Evolutionary conservation across 2,797 vertebrate genomes (phyloP).

Genomic region (Anableps anableps): DNA sequence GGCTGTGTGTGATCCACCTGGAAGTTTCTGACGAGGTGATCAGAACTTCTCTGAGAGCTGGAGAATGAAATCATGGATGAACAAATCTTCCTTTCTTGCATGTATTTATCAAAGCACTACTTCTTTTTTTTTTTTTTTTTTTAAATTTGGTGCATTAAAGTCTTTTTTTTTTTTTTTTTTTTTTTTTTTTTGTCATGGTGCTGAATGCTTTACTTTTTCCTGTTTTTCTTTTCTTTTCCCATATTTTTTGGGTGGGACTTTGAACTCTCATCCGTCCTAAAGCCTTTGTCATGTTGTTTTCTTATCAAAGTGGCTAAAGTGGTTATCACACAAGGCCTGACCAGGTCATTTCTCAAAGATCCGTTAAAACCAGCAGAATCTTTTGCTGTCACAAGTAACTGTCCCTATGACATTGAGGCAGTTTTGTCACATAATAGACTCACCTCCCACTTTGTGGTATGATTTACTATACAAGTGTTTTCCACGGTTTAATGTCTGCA

Average conservation of each 20-base stretch:
- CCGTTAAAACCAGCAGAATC: not conserved
- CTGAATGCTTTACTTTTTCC: constrained; percentile 17
- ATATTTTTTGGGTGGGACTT: constrained; percentile 44
- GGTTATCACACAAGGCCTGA: not conserved
- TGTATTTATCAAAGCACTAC: constrained; percentile 68
- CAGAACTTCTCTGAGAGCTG: constrained; percentile 12
- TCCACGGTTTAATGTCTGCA: constrained; percentile 21
- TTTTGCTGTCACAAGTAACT: constrained; percentile 2
- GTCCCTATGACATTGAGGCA: not conserved
- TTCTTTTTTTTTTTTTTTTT: constrained; percentile 10
- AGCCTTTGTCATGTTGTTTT: constrained; percentile 32
- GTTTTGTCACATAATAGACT: constrained; percentile 34
- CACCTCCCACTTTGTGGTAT: constrained; percentile 14
- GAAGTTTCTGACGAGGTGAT: constrained; percentile 29
- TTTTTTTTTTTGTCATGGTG: constrained; percentile 52
- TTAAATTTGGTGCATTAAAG: constrained; percentile 50
- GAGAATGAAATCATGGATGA: constrained; percentile 18
- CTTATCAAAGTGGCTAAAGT: constrained; percentile 38
- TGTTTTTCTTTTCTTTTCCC: constrained; percentile 9
- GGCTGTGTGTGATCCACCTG: constrained; percentile 89
- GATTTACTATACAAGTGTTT: constrained; percentile 24
- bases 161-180: constrained; percentile 54
- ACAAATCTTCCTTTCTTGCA: constrained; percentile 61
- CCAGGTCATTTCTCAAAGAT: not conserved
- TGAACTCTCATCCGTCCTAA: constrained; percentile 39